Percentiles rank a stretch among this genome's conserved stretches.
Conservation (phyloP, 2,797 vertebrate genomes). For the Tangara arthus region DNA sequence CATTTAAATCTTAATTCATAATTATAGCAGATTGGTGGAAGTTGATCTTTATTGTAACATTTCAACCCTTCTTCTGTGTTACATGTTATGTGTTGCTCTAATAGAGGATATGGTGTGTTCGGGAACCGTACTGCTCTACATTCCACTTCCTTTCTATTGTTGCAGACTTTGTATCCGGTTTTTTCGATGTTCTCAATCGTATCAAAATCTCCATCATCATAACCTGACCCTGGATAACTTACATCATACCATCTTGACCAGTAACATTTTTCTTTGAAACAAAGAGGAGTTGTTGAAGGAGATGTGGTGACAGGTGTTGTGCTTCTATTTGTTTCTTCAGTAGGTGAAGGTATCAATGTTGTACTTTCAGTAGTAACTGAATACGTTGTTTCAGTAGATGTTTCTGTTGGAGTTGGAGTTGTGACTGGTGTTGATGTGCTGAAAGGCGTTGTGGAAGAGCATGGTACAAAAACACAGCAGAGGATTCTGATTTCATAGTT, state of each 20-base stretch:
- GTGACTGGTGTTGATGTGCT: background rate
- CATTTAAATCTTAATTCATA: constrained; percentile 71
- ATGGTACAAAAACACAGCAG: constrained; percentile 73
- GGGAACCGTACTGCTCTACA: constrained; percentile 73
- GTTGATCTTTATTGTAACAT: constrained; percentile 73
- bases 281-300: background rate
- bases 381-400: background rate
- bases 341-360: accelerated
- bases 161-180: constrained; percentile 56
- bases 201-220: constrained; percentile 74
- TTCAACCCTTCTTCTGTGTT: constrained; percentile 38
- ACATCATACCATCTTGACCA: constrained; percentile 75
- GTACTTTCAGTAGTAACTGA: background rate
- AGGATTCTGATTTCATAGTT: constrained; percentile 80
- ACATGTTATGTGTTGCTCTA: constrained; percentile 69
- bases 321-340: background rate
- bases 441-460: background rate
- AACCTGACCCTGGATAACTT: constrained; percentile 47
- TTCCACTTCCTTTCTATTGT: constrained; percentile 13
- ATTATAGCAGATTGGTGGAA: constrained; percentile 74
- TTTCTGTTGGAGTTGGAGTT: background rate
- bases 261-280: constrained; percentile 39
- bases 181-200: constrained; percentile 58
- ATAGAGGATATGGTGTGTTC: background rate
- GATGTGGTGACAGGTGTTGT: background rate